Percentiles rank a stretch among this genome's conserved stretches.
phyloP scores from a whole-genome alignment of 2,113 vertebrate genomes.

The Mus spicilegus region DNA sequence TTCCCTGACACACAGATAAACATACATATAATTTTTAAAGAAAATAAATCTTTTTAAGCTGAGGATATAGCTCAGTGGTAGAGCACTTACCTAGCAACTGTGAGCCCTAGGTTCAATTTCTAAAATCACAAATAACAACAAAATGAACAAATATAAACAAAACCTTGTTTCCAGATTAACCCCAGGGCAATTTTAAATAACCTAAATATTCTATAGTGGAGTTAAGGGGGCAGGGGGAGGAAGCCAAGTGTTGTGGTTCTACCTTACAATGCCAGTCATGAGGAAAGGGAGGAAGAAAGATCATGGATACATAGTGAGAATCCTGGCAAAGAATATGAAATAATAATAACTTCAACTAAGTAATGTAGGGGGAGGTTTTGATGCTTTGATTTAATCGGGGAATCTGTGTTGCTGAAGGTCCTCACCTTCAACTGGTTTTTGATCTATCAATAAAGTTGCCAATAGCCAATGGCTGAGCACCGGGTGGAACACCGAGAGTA shows the following conservation, averaged over 20 bases:
- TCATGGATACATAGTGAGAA: not conserved
- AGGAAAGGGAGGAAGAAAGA: not conserved
- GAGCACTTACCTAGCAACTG: not conserved
- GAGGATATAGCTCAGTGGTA: not conserved
- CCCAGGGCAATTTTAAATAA: conserved; percentile 44
- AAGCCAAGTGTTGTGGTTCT: not conserved
- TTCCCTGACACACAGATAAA: not conserved
- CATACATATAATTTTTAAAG: not conserved
- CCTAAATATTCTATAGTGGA: not conserved
- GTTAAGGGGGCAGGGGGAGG: not conserved
- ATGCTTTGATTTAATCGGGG: too few species aligned
- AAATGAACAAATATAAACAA: not conserved
- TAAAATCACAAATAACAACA: not conserved
- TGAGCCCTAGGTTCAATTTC: not conserved
- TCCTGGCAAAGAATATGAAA: not conserved
- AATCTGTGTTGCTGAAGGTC: too few species aligned
- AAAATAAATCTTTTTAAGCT: not conserved
- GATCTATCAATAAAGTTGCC: too few species aligned
- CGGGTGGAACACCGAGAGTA: too few species aligned
- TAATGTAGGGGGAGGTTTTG: too few species aligned
- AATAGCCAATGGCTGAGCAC: too few species aligned
- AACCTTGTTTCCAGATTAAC: conserved; percentile 18
- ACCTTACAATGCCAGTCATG: not conserved
- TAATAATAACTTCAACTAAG: conserved; percentile 1
- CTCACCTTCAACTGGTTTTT: too few species aligned